These are phyloP conservation scores for Nothura maculosa DNA, from an alignment of 2,797 vertebrate genomes.

Conservation along the genomic window DNA sequence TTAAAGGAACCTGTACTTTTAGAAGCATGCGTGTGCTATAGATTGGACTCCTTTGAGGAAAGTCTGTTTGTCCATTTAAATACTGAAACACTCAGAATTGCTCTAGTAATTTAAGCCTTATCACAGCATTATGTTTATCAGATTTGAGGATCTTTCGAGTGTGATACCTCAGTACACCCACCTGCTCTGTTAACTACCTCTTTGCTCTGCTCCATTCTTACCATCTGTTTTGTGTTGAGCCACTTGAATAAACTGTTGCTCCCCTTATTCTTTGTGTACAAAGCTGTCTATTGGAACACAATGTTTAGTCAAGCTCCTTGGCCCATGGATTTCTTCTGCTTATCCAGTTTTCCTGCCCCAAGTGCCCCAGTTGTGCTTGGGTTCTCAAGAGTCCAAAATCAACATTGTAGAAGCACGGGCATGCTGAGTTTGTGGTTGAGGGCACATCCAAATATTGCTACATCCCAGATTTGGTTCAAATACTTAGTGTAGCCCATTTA, in stretches of 20 bases:
- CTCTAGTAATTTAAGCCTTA: not conserved
- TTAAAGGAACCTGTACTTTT: not conserved
- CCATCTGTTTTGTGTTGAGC: slow-evolving; percentile 59
- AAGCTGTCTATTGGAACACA: slow-evolving; percentile 52
- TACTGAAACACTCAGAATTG: not conserved
- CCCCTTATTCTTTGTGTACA: slow-evolving; percentile 44
- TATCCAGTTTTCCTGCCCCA: slow-evolving; percentile 57
- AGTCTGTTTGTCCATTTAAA: not conserved
- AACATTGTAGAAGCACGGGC: slow-evolving; percentile 58
- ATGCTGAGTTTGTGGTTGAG: slow-evolving; percentile 71
- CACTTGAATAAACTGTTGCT: slow-evolving; percentile 48
- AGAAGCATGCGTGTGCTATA: not conserved
- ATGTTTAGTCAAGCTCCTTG: slow-evolving; percentile 55
- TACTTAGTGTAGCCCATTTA: slow-evolving; percentile 58
- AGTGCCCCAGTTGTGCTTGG: slow-evolving; percentile 55
- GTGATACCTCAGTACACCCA: not conserved
- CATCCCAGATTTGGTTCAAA: slow-evolving; percentile 71
- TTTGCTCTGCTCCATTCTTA: slow-evolving; percentile 46
- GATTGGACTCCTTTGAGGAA: not conserved
- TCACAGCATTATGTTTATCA: not conserved
- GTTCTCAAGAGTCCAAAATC: slow-evolving; percentile 64
- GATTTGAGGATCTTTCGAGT: not conserved
- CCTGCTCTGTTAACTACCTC: not conserved
- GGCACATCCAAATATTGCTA: slow-evolving; percentile 71
- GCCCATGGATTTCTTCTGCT: slow-evolving; percentile 39